Conservation (phyloP, 1,140 invertebrate species). For the Adoxophyes honmai region DNA sequence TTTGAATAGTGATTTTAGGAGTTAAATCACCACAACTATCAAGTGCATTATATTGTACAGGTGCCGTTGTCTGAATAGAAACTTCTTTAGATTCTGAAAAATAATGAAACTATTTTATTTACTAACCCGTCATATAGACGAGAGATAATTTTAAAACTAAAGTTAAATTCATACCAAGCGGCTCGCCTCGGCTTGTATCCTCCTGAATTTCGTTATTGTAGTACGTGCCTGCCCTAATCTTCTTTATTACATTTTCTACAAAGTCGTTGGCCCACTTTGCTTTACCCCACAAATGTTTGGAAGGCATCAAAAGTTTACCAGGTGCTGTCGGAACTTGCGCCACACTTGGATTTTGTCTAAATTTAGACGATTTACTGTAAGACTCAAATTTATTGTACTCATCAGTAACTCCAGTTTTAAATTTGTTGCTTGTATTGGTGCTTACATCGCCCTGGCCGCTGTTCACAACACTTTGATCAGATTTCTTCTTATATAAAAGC, state of each 20-base stretch:
- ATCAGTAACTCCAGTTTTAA: too few species aligned
- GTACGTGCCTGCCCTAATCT: constrained; percentile 54
- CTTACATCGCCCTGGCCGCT: constrained; percentile 3
- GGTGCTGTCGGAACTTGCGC: neutral
- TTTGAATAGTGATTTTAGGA: constrained; percentile 6
- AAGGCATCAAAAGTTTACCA: constrained; percentile 17
- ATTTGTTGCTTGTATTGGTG: too few species aligned
- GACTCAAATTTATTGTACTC: too few species aligned
- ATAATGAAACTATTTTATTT: constrained; percentile 2
- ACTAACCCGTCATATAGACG: too few species aligned
- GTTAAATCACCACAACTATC: constrained; percentile 10
- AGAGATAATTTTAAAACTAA: constrained; percentile 10
- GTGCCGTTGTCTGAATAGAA: constrained; percentile 33
- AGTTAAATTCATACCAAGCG: constrained; percentile 3
- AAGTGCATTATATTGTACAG: neutral
- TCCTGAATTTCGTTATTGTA: constrained; percentile 37
- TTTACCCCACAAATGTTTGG: constrained; percentile 38
- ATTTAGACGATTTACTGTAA: too few species aligned
- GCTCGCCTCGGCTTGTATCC: too few species aligned
- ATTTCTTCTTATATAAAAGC: constrained; percentile 42
- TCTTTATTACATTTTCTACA: constrained; percentile 58
- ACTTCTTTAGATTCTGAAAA: constrained; percentile 33
- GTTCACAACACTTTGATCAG: constrained; percentile 18
- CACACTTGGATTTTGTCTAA: neutral
- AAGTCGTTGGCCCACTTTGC: constrained; percentile 54